These are phyloP conservation scores for Acropora yongei DNA, from an alignment of 64 coral and sea anemone species.

Conservation along the genomic window DNA sequence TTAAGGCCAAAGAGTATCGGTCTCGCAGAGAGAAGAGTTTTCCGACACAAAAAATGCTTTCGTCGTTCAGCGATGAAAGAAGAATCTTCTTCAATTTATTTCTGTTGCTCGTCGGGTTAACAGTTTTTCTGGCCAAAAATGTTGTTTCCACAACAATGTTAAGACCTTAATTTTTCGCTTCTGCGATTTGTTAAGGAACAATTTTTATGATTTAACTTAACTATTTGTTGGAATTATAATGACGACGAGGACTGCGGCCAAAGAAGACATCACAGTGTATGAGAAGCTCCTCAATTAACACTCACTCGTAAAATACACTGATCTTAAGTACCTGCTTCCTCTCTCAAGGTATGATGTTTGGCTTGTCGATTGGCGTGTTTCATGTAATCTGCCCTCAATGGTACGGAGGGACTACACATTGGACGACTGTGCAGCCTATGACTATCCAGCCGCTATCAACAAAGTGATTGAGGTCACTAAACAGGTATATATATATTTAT, in stretches of 20 bases:
- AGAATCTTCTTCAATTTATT: background rate
- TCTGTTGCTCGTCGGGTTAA: background rate
- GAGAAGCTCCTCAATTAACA: background rate
- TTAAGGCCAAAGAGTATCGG: background rate
- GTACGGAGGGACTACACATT: slow-evolving; percentile 20
- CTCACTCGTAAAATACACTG: background rate
- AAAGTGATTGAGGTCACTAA: slow-evolving; percentile 66
- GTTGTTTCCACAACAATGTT: background rate
- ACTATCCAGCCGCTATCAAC: slow-evolving; percentile 52
- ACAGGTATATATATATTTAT: slow-evolving; percentile 11
- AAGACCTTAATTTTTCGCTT: background rate
- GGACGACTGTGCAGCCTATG: slow-evolving; percentile 47
- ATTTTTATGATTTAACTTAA: background rate
- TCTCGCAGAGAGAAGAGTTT: background rate
- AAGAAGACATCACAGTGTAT: background rate
- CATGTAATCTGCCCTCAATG: slow-evolving; percentile 31
- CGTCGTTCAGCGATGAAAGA: background rate
- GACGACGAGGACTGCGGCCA: background rate
- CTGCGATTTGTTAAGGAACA: background rate
- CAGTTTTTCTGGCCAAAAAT: background rate
- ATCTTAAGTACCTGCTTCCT: background rate
- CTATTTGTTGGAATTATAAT: background rate
- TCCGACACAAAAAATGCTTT: background rate
- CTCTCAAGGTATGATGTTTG: slow-evolving; percentile 57
- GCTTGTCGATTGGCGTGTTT: slow-evolving; percentile 60